Conservation (phyloP, 2,888 invertebrate genomes). For the Polymixis flavicincta region DNA sequence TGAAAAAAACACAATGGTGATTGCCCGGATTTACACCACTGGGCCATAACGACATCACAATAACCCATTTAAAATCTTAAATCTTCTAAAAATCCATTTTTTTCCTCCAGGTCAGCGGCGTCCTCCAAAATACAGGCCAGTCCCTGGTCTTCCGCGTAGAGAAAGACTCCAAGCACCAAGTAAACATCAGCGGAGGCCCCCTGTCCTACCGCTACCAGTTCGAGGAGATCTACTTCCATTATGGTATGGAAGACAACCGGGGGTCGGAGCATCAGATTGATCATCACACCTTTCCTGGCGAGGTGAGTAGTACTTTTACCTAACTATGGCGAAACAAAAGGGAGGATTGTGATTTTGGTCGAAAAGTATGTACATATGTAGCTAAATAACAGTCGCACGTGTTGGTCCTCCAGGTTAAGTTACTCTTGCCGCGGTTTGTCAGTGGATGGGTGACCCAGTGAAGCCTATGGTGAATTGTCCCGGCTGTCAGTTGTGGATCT, state of each 20-base stretch:
- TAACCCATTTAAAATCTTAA: background rate
- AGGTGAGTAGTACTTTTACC: slow-evolving; percentile 92
- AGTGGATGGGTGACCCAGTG: too few relatives aligned
- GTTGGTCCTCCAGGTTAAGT: too few relatives aligned
- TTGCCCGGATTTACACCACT: too few relatives aligned
- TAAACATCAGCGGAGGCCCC: slow-evolving; percentile 99
- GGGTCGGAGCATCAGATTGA: slow-evolving; percentile 99
- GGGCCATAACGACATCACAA: too few relatives aligned
- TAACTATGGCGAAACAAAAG: too few relatives aligned
- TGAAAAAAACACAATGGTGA: too few relatives aligned
- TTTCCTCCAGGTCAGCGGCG: slow-evolving; percentile 94
- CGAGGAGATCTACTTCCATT: slow-evolving; percentile 98
- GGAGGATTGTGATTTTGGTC: too few relatives aligned
- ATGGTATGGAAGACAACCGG: slow-evolving; percentile 96
- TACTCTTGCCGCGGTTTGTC: too few relatives aligned
- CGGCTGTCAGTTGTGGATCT: too few relatives aligned
- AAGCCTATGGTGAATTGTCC: too few relatives aligned
- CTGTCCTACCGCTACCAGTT: slow-evolving; percentile 98
- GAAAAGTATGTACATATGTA: too few relatives aligned
- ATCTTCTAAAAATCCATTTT: background rate
- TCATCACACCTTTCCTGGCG: slow-evolving; percentile 98
- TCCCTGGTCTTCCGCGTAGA: slow-evolving; percentile 97
- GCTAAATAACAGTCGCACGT: too few relatives aligned
- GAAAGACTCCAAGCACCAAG: slow-evolving; percentile 96
- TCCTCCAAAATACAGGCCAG: slow-evolving; percentile 98